Evolutionary conservation across 2,888 invertebrate species (phyloP).

Genomic region (Uloborus plumipes): DNA sequence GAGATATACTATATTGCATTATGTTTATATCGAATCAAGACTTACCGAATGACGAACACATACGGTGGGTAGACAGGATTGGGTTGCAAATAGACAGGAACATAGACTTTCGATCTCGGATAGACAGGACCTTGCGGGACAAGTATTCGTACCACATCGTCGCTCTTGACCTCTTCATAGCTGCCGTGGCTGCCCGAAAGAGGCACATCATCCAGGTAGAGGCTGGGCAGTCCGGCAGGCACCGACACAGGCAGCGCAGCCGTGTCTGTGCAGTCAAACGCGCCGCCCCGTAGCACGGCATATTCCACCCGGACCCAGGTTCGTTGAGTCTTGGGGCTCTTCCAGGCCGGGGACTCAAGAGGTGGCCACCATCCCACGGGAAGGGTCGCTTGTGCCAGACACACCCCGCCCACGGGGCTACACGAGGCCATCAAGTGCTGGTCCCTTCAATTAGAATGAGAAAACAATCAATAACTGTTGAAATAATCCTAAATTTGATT

Average conservation of each 20-base stretch:
- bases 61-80: conserved; percentile 73
- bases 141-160: conserved; percentile 86
- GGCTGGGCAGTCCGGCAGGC: conserved; percentile 78
- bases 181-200: conserved; percentile 80
- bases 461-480: neutral
- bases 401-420: conserved; percentile 92
- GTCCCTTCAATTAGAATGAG: conserved; percentile 66
- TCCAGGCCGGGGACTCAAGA: conserved; percentile 59
- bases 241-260: conserved; percentile 76
- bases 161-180: conserved; percentile 86
- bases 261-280: conserved; percentile 64
- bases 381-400: conserved; percentile 87
- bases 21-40: neutral
- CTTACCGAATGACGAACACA: conserved; percentile 87
- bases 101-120: conserved; percentile 89
- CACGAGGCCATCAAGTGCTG: conserved; percentile 87
- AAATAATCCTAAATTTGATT: too few relatives aligned
- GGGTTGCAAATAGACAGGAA: conserved; percentile 84
- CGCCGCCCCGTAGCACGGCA: conserved; percentile 78
- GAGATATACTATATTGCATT: too few relatives aligned
- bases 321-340: conserved; percentile 66
- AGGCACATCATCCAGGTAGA: conserved; percentile 75
- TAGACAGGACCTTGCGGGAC: conserved; percentile 90
- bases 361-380: conserved; percentile 90
- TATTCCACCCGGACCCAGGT: conserved; percentile 84